These are phyloP conservation scores for Coilia nasus DNA, from an alignment of 2,797 vertebrate genomes.

Conservation along the genomic window DNA sequence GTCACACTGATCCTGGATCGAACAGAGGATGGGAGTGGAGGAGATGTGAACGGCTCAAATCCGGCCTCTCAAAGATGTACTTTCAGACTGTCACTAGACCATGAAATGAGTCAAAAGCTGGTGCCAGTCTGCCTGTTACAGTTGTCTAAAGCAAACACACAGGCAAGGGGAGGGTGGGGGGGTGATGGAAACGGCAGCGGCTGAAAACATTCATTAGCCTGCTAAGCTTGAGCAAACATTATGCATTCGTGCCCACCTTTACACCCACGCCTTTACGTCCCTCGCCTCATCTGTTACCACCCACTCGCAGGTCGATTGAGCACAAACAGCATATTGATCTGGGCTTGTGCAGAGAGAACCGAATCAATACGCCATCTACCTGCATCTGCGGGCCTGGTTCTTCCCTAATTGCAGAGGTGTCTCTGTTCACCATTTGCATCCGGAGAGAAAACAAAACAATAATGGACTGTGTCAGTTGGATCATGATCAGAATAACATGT, in stretches of 20 bases:
- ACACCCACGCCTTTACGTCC: neutral
- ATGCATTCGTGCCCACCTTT: neutral
- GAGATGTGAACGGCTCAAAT: neutral
- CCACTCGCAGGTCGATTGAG: neutral
- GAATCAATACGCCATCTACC: conserved; percentile 6
- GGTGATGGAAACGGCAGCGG: neutral
- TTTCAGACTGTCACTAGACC: neutral
- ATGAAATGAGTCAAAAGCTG: neutral
- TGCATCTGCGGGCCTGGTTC: neutral
- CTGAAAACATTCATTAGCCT: conserved; percentile 12
- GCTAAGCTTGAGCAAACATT: neutral
- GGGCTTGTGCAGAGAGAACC: neutral
- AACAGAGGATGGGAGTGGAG: neutral
- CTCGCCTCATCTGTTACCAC: neutral
- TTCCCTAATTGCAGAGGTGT: neutral
- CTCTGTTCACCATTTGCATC: neutral
- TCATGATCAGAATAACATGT: neutral
- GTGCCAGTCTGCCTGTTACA: conserved; percentile 24
- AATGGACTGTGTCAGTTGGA: neutral
- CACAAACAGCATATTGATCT: neutral
- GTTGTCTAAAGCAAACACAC: conserved; percentile 22
- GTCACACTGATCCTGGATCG: neutral
- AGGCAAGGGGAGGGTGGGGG: neutral
- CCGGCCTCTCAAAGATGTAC: neutral
- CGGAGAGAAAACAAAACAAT: neutral